phyloP scores from a whole-genome alignment of 1,140 invertebrate genomes.

The Magallana ariakensis region DNA sequence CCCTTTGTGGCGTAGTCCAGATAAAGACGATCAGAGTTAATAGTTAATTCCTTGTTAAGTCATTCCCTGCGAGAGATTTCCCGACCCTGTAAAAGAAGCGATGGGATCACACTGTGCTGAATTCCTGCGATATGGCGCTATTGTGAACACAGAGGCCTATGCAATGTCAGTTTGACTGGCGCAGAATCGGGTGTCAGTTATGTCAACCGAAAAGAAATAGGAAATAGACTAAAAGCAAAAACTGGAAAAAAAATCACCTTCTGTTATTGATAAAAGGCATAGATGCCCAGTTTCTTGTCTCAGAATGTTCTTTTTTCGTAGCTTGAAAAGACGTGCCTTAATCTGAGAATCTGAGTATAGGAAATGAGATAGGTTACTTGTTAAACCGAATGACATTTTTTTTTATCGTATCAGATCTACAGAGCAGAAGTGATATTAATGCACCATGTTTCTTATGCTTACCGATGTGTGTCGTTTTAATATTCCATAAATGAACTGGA shows the following conservation, averaged over 20 bases:
- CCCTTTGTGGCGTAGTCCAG: background rate
- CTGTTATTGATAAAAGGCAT: too few species aligned
- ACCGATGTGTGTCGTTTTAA: conserved; percentile 24
- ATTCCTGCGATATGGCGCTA: background rate
- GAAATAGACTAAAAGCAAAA: too few species aligned
- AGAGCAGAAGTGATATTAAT: background rate
- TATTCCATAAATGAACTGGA: background rate
- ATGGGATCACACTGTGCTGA: background rate
- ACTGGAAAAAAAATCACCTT: too few species aligned
- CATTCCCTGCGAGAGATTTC: background rate
- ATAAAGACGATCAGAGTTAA: background rate
- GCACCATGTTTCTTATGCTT: conserved; percentile 2
- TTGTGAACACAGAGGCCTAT: background rate
- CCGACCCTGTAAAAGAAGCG: conserved; percentile 7
- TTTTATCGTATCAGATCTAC: too few species aligned
- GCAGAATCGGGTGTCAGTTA: background rate
- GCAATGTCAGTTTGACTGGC: conserved; percentile 14
- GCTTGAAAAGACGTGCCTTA: too few species aligned
- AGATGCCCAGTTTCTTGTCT: too few species aligned
- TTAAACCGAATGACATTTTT: too few species aligned
- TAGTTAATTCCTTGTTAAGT: conserved; percentile 5
- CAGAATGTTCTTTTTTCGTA: too few species aligned
- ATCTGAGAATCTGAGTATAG: too few species aligned
- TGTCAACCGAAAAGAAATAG: too few species aligned
- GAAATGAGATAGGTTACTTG: too few species aligned